phyloP scores from a whole-genome alignment of 2,113 vertebrate genomes.

The Cyprinus carpio region DNA sequence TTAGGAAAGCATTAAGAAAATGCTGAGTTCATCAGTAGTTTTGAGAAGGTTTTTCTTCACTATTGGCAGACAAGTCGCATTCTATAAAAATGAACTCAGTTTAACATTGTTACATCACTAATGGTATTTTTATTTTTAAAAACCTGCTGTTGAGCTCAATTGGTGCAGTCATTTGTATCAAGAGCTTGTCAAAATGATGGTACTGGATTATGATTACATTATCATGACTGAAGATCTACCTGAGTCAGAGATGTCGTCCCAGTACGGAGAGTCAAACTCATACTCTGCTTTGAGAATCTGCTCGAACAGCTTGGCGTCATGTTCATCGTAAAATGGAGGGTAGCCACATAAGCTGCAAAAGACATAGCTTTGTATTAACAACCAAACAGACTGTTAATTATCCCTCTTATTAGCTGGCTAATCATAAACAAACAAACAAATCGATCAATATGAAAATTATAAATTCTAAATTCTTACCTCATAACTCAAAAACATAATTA shows the following conservation, averaged over 20 bases:
- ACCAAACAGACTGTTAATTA: not conserved
- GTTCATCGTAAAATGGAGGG: slow-evolving; percentile 97
- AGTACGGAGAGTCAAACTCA: slow-evolving; percentile 97
- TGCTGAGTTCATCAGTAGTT: not conserved
- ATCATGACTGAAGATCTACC: slow-evolving; percentile 70
- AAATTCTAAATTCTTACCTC: too few species aligned
- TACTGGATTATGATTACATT: not conserved
- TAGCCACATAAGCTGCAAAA: slow-evolving; percentile 90
- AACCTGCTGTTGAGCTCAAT: not conserved
- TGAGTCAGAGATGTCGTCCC: slow-evolving; percentile 98
- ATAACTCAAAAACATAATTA: too few species aligned
- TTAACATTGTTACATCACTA: not conserved
- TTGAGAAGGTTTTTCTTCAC: not conserved
- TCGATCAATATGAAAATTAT: not conserved
- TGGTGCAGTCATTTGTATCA: not conserved
- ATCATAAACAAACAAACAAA: not conserved
- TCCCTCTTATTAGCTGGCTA: not conserved
- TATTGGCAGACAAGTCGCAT: not conserved
- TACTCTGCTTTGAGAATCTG: slow-evolving; percentile 97
- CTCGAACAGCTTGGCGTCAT: slow-evolving; percentile 95
- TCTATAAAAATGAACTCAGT: not conserved
- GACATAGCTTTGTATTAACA: not conserved
- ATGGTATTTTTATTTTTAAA: not conserved
- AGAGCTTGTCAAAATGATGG: not conserved
- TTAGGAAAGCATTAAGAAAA: not conserved